These are phyloP conservation scores for Penaeus vannamei DNA, from an alignment of 1,140 invertebrate genomes.

Conservation along the genomic window DNA sequence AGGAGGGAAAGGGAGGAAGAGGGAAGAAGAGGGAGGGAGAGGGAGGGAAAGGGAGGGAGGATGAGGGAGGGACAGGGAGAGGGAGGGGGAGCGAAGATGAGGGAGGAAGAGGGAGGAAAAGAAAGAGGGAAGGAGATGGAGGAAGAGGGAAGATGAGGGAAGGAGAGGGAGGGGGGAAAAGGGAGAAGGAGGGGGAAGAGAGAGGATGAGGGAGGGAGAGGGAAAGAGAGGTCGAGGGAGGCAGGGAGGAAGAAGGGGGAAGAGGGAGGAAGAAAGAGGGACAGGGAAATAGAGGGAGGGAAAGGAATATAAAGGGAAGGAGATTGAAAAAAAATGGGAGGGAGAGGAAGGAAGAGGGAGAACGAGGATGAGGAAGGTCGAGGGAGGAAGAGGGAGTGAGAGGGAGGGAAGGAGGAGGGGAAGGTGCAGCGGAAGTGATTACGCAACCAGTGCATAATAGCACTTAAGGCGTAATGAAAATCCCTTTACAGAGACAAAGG, in stretches of 20 bases:
- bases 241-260: background rate
- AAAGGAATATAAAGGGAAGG: background rate
- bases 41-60: background rate
- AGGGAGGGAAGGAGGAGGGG: background rate
- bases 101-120: background rate
- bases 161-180: background rate
- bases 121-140: background rate
- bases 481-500: too few species aligned
- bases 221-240: background rate
- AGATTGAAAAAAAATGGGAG: background rate
- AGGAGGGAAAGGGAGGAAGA: background rate
- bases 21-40: background rate
- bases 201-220: background rate
- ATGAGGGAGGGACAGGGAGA: background rate
- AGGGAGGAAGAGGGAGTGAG: background rate
- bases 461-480: too few species aligned
- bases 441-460: too few species aligned
- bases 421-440: too few species aligned
- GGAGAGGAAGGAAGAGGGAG: background rate
- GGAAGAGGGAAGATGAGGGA: background rate
- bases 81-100: background rate
- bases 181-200: background rate
- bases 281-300: background rate
- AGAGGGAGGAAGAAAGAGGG: background rate
- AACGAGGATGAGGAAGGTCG: background rate